These are phyloP conservation scores for Cremastinae sp. DNA, from an alignment of 2,888 invertebrate genomes.

Conservation along the genomic window DNA sequence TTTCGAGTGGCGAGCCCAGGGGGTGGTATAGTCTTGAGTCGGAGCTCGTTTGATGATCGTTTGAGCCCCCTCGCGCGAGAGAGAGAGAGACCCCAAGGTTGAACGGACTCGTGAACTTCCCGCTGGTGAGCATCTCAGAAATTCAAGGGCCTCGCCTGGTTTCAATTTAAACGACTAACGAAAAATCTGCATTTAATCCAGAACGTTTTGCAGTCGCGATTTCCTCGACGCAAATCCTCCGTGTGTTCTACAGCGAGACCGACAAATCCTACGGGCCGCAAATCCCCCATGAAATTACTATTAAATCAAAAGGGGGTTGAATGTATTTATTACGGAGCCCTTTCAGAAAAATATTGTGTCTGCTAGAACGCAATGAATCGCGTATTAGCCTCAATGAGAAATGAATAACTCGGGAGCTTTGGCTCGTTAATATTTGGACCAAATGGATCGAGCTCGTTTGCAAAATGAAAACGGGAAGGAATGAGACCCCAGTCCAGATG, in stretches of 20 bases:
- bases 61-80: too few relatives aligned
- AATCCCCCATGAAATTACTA: conserved; percentile 46
- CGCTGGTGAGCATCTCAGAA: conserved; percentile 39
- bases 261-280: conserved; percentile 25
- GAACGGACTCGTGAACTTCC: conserved; percentile 30
- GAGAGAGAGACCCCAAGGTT: not conserved
- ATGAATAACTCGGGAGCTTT: conserved; percentile 10
- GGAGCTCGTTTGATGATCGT: conserved; percentile 54
- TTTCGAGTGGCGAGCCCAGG: conserved; percentile 59
- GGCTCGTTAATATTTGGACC: too few relatives aligned
- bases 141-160: conserved; percentile 20
- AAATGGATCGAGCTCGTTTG: too few relatives aligned
- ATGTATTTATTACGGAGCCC: conserved; percentile 35
- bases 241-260: conserved; percentile 15
- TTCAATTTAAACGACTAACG: conserved; percentile 40
- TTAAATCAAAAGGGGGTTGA: conserved; percentile 37
- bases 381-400: conserved; percentile 22
- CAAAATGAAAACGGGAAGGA: too few relatives aligned
- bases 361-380: not conserved
- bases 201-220: conserved; percentile 15
- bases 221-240: conserved; percentile 32
- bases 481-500: too few relatives aligned
- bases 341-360: not conserved
- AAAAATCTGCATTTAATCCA: conserved; percentile 46
- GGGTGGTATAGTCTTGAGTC: conserved; percentile 61